Conservation (phyloP, 2,797 vertebrate species). For the Rhinatrema bivittatum region DNA sequence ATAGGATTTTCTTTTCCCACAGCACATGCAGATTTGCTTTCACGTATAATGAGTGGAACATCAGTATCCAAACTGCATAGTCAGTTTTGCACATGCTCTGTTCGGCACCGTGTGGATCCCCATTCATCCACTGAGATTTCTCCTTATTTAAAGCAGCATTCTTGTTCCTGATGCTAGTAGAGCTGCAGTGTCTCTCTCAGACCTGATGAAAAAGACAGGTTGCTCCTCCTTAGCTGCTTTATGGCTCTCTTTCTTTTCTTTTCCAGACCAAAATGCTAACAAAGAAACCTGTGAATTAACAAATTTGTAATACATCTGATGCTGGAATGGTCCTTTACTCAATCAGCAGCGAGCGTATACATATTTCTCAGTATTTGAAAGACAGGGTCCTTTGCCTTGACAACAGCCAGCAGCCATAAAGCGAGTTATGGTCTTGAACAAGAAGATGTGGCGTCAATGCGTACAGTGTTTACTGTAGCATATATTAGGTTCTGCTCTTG, state of each 20-base stretch:
- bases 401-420: constrained; percentile 27
- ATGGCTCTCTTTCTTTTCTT: background rate
- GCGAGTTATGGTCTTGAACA: constrained; percentile 17
- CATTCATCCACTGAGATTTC: constrained; percentile 41
- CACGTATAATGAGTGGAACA: constrained; percentile 13
- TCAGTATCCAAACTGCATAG: constrained; percentile 24
- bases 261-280: background rate
- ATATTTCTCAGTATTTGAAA: background rate
- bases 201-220: background rate
- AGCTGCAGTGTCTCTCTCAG: constrained; percentile 19
- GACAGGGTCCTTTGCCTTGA: constrained; percentile 8
- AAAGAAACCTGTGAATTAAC: background rate
- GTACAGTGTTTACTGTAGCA: constrained; percentile 8
- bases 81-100: constrained; percentile 62
- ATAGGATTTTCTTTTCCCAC: background rate
- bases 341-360: constrained; percentile 1
- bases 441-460: constrained; percentile 6
- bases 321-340: background rate
- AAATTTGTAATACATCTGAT: constrained; percentile 5
- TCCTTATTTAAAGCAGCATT: constrained; percentile 28
- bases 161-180: constrained; percentile 14
- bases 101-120: constrained; percentile 25
- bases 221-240: accelerated
- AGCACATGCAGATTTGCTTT: constrained; percentile 15
- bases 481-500: constrained; percentile 12